These are phyloP conservation scores for Malacosoma neustria DNA, from an alignment of 2,888 invertebrate species.

Conservation along the genomic window DNA sequence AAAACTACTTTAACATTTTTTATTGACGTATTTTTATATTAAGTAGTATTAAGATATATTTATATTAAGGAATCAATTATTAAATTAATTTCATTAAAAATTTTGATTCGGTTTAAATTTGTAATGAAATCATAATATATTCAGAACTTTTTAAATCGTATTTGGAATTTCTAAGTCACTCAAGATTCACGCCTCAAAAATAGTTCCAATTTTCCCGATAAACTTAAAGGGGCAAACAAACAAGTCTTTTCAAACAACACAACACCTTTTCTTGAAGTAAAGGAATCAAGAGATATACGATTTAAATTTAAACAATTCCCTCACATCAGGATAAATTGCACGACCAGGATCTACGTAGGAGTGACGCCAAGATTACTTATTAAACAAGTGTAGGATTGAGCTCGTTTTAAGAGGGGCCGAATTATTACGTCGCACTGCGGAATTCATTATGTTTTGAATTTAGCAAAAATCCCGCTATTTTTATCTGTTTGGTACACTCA, in stretches of 20 bases:
- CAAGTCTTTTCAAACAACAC: no score
- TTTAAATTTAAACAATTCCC: slow-evolving; percentile 9
- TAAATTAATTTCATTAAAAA: no score
- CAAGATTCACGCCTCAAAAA: not conserved
- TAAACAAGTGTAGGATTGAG: slow-evolving; percentile 23
- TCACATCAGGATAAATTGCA: slow-evolving; percentile 23
- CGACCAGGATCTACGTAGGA: slow-evolving; percentile 15
- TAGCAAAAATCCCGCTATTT: slow-evolving; percentile 17
- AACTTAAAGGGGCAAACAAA: no score
- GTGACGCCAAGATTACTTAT: slow-evolving; percentile 35
- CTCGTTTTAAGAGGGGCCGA: slow-evolving; percentile 27
- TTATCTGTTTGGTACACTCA: slow-evolving; percentile 9
- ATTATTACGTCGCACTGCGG: slow-evolving; percentile 51
- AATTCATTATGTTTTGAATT: slow-evolving; percentile 35
- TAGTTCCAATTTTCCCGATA: not conserved
- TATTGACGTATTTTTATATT: no score
- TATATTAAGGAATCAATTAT: no score
- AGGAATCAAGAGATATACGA: not conserved
- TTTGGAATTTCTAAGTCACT: not conserved
- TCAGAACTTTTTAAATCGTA: not conserved
- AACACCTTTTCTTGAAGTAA: no score
- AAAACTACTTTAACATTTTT: no score
- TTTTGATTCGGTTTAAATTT: no score
- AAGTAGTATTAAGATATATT: no score
- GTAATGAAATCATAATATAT: not conserved